These are phyloP conservation scores for Ovis canadensis DNA, from an alignment of 2,113 vertebrate genomes.

Conservation along the genomic window DNA sequence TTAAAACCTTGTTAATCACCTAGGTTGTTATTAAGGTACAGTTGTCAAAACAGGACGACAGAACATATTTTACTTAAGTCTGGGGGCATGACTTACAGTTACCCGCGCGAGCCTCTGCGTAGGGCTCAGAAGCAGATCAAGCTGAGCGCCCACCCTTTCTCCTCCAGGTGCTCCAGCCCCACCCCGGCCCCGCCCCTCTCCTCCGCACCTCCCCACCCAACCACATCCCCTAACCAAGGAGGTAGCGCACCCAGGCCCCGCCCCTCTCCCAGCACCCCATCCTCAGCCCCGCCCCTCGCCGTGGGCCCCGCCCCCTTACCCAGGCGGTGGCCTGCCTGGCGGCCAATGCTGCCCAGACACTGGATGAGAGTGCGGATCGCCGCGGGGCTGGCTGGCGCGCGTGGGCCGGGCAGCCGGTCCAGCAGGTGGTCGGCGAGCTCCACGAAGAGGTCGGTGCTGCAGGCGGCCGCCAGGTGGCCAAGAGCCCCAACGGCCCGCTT, in stretches of 20 bases:
- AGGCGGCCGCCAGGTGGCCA: constrained; percentile 91
- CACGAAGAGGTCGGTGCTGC: constrained; percentile 88
- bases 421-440: constrained; percentile 92
- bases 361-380: constrained; percentile 92
- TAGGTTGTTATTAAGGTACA: not conserved
- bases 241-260: not conserved
- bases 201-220: not conserved
- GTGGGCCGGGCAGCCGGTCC: constrained; percentile 79
- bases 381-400: constrained; percentile 81
- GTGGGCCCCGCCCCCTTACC: constrained; percentile 79
- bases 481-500: constrained; percentile 92
- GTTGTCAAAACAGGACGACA: not conserved
- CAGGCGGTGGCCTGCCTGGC: constrained; percentile 92
- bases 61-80: not conserved
- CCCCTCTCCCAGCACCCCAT: no score
- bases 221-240: not conserved
- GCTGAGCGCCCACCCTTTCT: not conserved
- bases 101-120: not conserved
- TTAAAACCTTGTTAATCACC: not conserved
- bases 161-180: no score
- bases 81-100: not conserved
- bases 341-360: constrained; percentile 90
- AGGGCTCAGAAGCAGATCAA: not conserved
- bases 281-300: not conserved
- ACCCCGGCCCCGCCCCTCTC: not conserved